phyloP scores from a whole-genome alignment of 2,888 invertebrate genomes.

The Polymixis flavicincta region DNA sequence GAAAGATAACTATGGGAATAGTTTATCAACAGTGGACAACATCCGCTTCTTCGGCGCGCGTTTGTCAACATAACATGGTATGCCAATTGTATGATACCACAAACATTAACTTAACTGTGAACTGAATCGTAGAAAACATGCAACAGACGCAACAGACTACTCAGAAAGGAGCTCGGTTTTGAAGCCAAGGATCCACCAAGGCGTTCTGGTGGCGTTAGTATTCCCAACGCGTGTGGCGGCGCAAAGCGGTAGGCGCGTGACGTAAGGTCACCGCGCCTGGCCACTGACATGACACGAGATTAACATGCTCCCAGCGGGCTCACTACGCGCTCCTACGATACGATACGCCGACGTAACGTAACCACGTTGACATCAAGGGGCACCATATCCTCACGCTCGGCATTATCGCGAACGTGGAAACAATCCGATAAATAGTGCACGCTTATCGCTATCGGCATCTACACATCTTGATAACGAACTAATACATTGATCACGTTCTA shows the following conservation, averaged over 20 bases:
- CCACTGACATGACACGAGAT: constrained; percentile 87
- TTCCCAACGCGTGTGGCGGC: constrained; percentile 85
- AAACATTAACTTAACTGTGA: constrained; percentile 69
- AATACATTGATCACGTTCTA: constrained; percentile 53
- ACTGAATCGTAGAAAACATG: constrained; percentile 79
- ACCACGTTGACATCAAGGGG: constrained; percentile 11
- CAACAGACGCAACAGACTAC: constrained; percentile 84
- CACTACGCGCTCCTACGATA: constrained; percentile 36
- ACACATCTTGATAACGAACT: constrained; percentile 58
- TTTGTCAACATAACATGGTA: constrained; percentile 55
- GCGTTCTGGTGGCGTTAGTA: constrained; percentile 88
- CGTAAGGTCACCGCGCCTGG: constrained; percentile 87
- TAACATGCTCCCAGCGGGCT: constrained; percentile 76
- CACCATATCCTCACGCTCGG: constrained; percentile 33
- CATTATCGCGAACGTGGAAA: constrained; percentile 43
- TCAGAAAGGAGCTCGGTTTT: constrained; percentile 90
- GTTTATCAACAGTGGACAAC: constrained; percentile 55
- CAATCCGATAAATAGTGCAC: constrained; percentile 43
- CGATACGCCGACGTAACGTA: constrained; percentile 46
- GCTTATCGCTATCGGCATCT: constrained; percentile 56
- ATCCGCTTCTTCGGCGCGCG: constrained; percentile 45
- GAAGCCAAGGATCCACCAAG: constrained; percentile 91
- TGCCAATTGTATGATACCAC: constrained; percentile 53
- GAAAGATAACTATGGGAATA: constrained; percentile 43
- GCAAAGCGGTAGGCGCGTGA: constrained; percentile 85